phyloP scores from a whole-genome alignment of 2,113 vertebrate genomes.

The Delphinapterus leucas region DNA sequence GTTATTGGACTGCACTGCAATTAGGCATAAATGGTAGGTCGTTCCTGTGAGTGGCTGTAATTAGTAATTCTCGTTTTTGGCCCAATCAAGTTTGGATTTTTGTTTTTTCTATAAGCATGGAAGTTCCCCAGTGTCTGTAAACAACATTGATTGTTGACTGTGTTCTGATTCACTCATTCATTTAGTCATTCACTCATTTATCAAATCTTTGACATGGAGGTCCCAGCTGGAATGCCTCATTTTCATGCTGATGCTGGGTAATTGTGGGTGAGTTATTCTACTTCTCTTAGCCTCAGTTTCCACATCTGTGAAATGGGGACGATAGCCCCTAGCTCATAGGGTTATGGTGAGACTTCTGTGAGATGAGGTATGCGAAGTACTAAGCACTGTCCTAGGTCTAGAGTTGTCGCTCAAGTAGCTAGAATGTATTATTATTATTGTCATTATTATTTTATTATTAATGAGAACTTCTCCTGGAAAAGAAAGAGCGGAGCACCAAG shows the following conservation, averaged over 20 bases:
- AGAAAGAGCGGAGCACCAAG: not conserved
- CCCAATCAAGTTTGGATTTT: conserved; percentile 53
- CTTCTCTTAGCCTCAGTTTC: not conserved
- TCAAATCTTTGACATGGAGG: not conserved
- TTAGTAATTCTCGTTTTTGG: conserved; percentile 69
- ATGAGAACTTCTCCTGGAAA: not conserved
- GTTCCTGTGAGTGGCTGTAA: conserved; percentile 66
- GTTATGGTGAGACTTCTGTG: not conserved
- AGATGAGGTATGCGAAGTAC: not conserved
- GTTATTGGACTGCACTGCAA: conserved; percentile 72
- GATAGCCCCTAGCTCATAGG: not conserved
- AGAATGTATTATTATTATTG: not conserved
- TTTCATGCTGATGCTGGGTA: not conserved
- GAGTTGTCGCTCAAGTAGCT: not conserved
- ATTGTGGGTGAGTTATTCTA: not conserved
- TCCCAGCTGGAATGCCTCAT: not conserved
- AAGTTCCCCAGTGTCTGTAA: conserved; percentile 1
- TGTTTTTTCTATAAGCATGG: not conserved
- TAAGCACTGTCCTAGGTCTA: not conserved
- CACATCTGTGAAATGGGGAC: not conserved
- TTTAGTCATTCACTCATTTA: not conserved
- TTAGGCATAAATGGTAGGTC: conserved; percentile 75
- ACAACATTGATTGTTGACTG: not conserved
- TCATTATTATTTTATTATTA: not conserved
- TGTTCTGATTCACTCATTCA: conserved; percentile 13